Base-by-base conservation (phyloP, 2,888 invertebrate species). In the Orthosia gothica region DNA sequence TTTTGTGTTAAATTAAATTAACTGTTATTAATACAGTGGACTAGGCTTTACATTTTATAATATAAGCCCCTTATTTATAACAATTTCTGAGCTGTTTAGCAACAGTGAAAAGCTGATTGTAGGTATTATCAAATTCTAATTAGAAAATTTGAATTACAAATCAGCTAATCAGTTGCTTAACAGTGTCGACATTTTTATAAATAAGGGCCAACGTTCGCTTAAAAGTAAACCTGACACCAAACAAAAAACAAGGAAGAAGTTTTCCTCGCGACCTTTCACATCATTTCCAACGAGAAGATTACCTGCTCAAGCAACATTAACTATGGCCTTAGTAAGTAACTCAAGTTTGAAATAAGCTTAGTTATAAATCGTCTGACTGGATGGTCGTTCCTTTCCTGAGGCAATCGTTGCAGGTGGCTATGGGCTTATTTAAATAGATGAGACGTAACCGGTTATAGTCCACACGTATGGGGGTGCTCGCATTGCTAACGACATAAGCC, bases 191-290 rank as follows among this genome's bases (percentile, higher is more conserved):
- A 3, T 40, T 40, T 9, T 40, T 40, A 32, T 32, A 7, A 32
- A 32, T 32, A 32, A 7, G 7, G 32, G 32, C 32, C 5, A 52
- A 23, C 50, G 83, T 54, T 71, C 65, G 52, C 58, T 62, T 69
- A 1, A 58, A 71, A 83, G 52, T 64, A 79, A 66, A 79, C 57
- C 62, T 15, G 23, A 54, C 32, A 32, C 32, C 32, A 50, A 5
- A 23, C 65, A 62, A 83, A 78, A 80, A 76, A 64, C 61, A 66
- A 70, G 68, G 58, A 71, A 68, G 47, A 68, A 32, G 63, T 23
- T 57, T 67, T 47, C 47, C 54, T 69, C 45, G 47, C 23, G 59
- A 69, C 62, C 62, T 65, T 64, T 20, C 65, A 11, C 45, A 32
- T 70, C 50, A 77, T 72, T 72, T 67, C 54, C 58, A 64, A 61